Percentiles rank a stretch among this genome's conserved stretches.
phyloP scores from a whole-genome alignment of 1,140 invertebrate genomes.

The Drosophila repleta region DNA sequence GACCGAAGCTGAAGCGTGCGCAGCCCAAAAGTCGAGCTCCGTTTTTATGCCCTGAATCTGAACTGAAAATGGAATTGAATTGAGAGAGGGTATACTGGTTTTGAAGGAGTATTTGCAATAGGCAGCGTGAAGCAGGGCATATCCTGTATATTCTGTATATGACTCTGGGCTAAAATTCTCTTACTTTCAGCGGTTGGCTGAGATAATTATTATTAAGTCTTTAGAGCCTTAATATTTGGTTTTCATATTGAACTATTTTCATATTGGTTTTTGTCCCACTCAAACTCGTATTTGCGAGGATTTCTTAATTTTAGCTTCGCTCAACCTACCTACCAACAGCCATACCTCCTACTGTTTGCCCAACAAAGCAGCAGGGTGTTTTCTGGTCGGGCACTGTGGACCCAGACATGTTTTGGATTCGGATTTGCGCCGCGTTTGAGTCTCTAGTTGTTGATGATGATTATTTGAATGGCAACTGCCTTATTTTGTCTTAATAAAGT shows the following conservation, averaged over 20 bases:
- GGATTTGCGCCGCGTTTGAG: constrained; percentile 13
- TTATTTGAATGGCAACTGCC: constrained; percentile 25
- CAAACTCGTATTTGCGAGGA: no score
- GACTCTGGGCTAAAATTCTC: background rate
- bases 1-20: constrained; percentile 53
- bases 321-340: no score
- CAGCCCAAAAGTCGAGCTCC: constrained; percentile 1
- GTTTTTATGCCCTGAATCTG: background rate
- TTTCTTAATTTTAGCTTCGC: no score
- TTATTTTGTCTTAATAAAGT: constrained; percentile 57
- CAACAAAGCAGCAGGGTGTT: background rate
- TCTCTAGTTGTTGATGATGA: constrained; percentile 27
- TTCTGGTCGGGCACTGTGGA: background rate
- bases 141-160: background rate
- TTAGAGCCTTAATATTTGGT: no score
- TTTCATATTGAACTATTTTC: no score
- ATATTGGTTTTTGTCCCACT: no score
- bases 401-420: constrained; percentile 21
- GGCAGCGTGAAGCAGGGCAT: background rate
- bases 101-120: background rate
- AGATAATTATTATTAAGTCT: no score
- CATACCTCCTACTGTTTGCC: no score
- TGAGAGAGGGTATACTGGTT: background rate
- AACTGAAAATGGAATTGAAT: background rate
- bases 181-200: no score